Percentiles rank a stretch among this genome's conserved stretches.
phyloP scores from a whole-genome alignment of 2,797 vertebrate species.

The Thaleichthys pacificus region DNA sequence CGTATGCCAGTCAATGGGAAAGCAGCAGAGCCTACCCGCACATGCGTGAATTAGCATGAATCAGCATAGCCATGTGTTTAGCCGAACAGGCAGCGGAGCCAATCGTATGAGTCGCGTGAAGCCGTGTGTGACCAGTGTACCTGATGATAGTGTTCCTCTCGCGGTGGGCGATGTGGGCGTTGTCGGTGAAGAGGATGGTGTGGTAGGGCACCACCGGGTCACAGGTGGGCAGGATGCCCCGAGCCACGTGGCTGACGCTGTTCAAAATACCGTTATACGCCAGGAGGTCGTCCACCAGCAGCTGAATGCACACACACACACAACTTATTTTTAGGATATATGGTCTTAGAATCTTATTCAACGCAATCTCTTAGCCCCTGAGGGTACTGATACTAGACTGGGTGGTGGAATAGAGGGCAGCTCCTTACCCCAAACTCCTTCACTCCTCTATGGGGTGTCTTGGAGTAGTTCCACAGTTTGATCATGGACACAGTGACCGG shows the following conservation, averaged over 20 bases:
- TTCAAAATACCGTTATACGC: slow-evolving; percentile 95
- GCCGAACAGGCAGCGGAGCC: neutral
- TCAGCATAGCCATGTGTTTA: neutral
- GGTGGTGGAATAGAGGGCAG: neutral
- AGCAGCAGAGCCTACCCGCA: neutral
- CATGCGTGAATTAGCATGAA: slow-evolving; percentile 1
- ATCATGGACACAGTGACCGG: slow-evolving; percentile 95
- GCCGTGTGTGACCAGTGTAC: slow-evolving; percentile 58
- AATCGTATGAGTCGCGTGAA: neutral
- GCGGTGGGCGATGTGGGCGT: slow-evolving; percentile 75
- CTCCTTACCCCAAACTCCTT: slow-evolving; percentile 93
- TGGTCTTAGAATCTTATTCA: too few relatives aligned
- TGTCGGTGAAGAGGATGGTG: slow-evolving; percentile 91
- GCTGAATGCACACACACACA: slow-evolving; percentile 64
- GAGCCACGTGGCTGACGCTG: slow-evolving; percentile 74
- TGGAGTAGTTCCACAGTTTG: slow-evolving; percentile 97
- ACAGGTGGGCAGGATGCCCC: slow-evolving; percentile 90
- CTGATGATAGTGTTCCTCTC: slow-evolving; percentile 85
- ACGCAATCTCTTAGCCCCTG: neutral
- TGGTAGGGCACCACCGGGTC: slow-evolving; percentile 86
- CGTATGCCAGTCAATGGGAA: neutral
- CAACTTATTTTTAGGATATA: slow-evolving; percentile 3
- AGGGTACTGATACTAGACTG: neutral
- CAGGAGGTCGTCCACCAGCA: slow-evolving; percentile 94
- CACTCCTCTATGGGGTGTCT: slow-evolving; percentile 92